These are phyloP conservation scores for Micronycteris hirsuta DNA, from an alignment of 2,113 vertebrate species.

Conservation along the genomic window DNA sequence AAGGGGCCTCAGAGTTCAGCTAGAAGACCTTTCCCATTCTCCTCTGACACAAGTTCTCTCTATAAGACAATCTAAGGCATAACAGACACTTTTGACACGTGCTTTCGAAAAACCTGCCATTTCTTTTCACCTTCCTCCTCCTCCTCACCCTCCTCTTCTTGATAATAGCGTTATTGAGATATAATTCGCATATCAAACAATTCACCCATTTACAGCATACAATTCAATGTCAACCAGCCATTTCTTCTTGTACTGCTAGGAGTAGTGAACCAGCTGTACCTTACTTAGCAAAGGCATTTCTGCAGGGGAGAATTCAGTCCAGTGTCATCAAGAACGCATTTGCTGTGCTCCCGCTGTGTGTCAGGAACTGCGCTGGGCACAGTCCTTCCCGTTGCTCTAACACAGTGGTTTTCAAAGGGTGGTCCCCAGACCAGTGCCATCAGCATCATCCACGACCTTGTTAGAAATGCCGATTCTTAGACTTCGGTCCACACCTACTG, in stretches of 20 bases:
- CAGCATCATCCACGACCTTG: neutral
- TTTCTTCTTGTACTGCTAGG: neutral
- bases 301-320: neutral
- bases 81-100: neutral
- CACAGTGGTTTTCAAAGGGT: neutral
- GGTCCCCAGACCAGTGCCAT: neutral
- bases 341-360: neutral
- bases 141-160: neutral
- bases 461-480: neutral
- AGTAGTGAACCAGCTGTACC: neutral
- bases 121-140: neutral
- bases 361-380: neutral
- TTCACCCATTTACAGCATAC: neutral
- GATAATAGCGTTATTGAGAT: neutral
- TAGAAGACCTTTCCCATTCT: neutral
- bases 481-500: neutral
- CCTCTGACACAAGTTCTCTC: neutral
- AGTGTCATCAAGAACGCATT: neutral
- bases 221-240: neutral
- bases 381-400: neutral
- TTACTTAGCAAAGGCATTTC: neutral
- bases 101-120: neutral
- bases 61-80: neutral
- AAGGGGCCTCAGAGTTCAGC: neutral
- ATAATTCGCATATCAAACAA: neutral